Conservation (phyloP, 2,113 vertebrate genomes). For the Carassius auratus region DNA sequence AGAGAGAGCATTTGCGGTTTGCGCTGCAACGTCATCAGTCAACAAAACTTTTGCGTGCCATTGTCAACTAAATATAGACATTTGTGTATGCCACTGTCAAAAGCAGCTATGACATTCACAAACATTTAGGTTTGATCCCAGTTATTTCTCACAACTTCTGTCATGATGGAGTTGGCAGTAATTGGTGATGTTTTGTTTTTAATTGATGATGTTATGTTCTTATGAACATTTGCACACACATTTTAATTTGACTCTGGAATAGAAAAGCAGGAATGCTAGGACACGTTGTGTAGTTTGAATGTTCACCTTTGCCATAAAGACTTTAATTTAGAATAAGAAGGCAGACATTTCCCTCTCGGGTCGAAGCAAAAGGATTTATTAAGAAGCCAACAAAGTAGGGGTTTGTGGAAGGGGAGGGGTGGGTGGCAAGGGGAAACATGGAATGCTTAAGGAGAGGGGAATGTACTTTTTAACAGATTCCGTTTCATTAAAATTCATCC, state of each 20-base stretch:
- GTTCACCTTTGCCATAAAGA: not conserved
- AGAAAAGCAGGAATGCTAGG: conserved; percentile 3
- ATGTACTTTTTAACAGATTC: conserved; percentile 33
- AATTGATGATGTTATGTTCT: not conserved
- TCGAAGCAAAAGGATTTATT: conserved; percentile 75
- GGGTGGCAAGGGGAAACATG: conserved; percentile 41
- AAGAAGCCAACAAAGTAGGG: conserved; percentile 61
- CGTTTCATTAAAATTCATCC: not conserved
- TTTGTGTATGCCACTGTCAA: not conserved
- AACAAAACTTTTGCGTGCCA: not conserved
- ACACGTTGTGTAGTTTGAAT: not conserved
- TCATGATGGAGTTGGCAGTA: not conserved
- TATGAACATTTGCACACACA: not conserved
- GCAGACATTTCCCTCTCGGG: conserved; percentile 57
- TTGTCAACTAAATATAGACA: not conserved
- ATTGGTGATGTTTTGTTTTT: not conserved
- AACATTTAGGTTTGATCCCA: not conserved
- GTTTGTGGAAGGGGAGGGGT: conserved; percentile 23
- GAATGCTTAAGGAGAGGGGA: conserved; percentile 42
- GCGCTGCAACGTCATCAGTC: not conserved
- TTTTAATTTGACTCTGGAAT: not conserved
- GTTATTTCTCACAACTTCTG: not conserved
- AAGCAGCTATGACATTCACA: not conserved
- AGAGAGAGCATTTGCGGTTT: not conserved
- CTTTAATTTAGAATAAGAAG: conserved; percentile 55